A percentile compares a stretch with the other conserved stretches of the same genome.
Conservation (phyloP, 2,888 invertebrate species). For the Rhagonycha fulva region DNA sequence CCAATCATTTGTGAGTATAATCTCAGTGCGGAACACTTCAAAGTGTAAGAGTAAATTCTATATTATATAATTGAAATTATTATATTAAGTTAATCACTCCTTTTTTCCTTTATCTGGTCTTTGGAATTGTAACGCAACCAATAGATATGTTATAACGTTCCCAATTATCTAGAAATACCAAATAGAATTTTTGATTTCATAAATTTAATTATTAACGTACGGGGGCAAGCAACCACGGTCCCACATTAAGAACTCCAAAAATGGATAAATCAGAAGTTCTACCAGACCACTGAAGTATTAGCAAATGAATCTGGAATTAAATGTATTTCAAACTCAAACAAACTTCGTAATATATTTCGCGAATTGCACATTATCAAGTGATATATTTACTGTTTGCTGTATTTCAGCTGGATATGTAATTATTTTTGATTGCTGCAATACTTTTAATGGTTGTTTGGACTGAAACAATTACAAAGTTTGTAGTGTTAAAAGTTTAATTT, state of each 20-base stretch:
- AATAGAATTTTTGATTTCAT: background rate
- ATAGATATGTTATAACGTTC: constrained; percentile 36
- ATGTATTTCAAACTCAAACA: too few species aligned
- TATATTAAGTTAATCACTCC: too few species aligned
- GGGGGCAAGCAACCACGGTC: constrained; percentile 37
- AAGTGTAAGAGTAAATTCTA: too few species aligned
- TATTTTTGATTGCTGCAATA: constrained; percentile 9
- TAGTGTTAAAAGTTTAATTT: too few species aligned
- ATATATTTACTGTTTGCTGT: constrained; percentile 11
- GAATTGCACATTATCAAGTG: too few species aligned
- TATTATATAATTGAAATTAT: too few species aligned
- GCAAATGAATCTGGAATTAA: too few species aligned
- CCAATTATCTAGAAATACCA: constrained; percentile 34
- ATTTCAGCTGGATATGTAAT: constrained; percentile 9
- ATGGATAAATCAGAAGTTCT: constrained; percentile 30
- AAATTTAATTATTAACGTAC: constrained; percentile 13
- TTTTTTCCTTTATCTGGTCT: background rate
- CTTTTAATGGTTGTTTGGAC: constrained; percentile 9
- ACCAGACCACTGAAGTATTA: constrained; percentile 33
- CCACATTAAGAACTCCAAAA: constrained; percentile 33
- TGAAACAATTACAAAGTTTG: too few species aligned
- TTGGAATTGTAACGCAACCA: constrained; percentile 37
- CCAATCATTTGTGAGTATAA: too few species aligned
- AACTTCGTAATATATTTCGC: too few species aligned
- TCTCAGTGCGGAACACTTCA: too few species aligned